These are phyloP conservation scores for Gymnogyps californianus DNA, from an alignment of 2,113 vertebrate genomes.

Conservation along the genomic window DNA sequence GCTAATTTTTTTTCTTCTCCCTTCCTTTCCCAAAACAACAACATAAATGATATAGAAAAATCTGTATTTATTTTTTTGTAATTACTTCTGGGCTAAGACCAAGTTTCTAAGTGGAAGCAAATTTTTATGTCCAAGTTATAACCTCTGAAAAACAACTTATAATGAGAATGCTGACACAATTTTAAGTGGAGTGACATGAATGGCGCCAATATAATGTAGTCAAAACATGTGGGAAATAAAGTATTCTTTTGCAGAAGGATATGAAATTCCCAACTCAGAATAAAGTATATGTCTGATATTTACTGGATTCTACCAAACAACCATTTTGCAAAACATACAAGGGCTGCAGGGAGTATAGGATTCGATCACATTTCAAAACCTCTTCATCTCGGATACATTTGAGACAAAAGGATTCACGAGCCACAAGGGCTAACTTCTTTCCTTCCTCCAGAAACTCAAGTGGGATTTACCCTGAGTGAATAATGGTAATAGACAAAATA, in stretches of 20 bases:
- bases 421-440: neutral
- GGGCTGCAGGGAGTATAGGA: neutral
- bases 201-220: neutral
- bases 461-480: neutral
- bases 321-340: neutral
- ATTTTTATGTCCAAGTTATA: constrained; percentile 12
- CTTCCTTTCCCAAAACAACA: neutral
- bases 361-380: neutral
- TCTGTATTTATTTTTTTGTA: neutral
- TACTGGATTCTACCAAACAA: constrained; percentile 42
- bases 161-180: constrained; percentile 12
- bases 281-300: constrained; percentile 32
- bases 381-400: neutral
- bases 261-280: constrained; percentile 36
- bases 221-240: constrained; percentile 23
- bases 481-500: neutral
- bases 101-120: constrained; percentile 11
- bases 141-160: constrained; percentile 11
- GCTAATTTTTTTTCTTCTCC: neutral
- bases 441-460: neutral
- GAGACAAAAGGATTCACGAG: neutral
- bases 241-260: constrained; percentile 14
- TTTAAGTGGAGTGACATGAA: neutral
- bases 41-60: neutral
- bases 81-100: constrained; percentile 1